Evolutionary conservation across 2,113 vertebrate species (phyloP).

Genomic region (Neolamprologus variostigma): DNA sequence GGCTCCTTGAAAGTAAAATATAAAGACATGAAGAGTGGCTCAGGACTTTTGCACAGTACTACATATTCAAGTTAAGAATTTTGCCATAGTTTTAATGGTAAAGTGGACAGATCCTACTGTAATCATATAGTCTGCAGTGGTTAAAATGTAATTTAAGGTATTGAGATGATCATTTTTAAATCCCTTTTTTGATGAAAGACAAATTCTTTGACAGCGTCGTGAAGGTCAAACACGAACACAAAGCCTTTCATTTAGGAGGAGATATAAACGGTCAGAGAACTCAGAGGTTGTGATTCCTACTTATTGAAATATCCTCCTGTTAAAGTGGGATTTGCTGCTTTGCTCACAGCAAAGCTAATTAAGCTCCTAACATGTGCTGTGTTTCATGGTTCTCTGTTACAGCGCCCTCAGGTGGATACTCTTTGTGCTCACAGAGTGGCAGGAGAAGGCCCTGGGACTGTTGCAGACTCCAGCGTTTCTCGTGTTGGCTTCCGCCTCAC

Average conservation of each 20-base stretch:
- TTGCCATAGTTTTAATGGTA: accelerated
- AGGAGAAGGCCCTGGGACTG: conserved; percentile 20
- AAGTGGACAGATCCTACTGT: accelerated
- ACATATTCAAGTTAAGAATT: neutral
- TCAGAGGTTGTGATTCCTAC: neutral
- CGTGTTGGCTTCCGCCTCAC: neutral
- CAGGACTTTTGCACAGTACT: neutral
- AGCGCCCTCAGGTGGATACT: conserved; percentile 55
- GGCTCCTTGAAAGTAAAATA: neutral
- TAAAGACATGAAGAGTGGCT: neutral
- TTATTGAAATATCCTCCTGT: neutral
- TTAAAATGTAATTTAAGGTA: neutral
- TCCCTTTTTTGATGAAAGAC: neutral
- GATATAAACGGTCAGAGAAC: neutral
- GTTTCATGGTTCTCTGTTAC: conserved; percentile 38
- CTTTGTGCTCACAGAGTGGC: conserved; percentile 9
- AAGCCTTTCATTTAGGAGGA: neutral
- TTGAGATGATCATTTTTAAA: neutral
- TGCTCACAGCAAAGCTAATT: neutral
- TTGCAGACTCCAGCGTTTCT: neutral
- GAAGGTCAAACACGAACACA: neutral
- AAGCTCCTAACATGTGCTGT: neutral
- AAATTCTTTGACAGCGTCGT: accelerated
- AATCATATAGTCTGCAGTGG: neutral
- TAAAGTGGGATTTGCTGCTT: neutral